Evolutionary conservation across 2,888 invertebrate genomes (phyloP).

Genomic region (Drosophila colorata): DNA sequence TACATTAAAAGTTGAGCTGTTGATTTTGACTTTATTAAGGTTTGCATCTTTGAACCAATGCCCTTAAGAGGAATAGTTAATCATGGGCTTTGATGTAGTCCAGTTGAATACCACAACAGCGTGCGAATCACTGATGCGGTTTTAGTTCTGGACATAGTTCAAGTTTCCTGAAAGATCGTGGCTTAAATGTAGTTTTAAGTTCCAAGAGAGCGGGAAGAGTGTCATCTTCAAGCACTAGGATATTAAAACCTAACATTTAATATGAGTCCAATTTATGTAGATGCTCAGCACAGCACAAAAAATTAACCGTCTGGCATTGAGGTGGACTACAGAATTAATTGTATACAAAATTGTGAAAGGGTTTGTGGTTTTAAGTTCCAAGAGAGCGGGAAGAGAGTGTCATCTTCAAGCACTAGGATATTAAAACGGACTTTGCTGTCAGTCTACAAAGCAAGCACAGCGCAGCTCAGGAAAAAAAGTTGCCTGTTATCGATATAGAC

Average conservation of each 20-base stretch:
- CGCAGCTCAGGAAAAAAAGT: constrained; percentile 1
- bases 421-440: constrained; percentile 42
- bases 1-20: neutral
- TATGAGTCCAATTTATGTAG: constrained; percentile 42
- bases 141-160: constrained; percentile 58
- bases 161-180: neutral
- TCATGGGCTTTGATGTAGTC: constrained; percentile 67
- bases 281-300: constrained; percentile 30
- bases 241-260: constrained; percentile 46
- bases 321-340: constrained; percentile 26
- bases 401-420: constrained; percentile 59
- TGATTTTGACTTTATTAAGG: constrained; percentile 75
- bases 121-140: constrained; percentile 46
- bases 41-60: constrained; percentile 70
- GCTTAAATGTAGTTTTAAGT: constrained; percentile 39
- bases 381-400: constrained; percentile 20
- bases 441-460: constrained; percentile 41
- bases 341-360: neutral
- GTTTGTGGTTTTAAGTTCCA: constrained; percentile 36
- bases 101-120: constrained; percentile 69
- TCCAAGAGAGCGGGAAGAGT: constrained; percentile 39
- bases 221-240: constrained; percentile 59
- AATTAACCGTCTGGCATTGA: constrained; percentile 39
- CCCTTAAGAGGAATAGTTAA: constrained; percentile 80
- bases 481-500: constrained; percentile 33